Conservation (phyloP, 2,797 vertebrate species). For the Lycodopsis pacificus region DNA sequence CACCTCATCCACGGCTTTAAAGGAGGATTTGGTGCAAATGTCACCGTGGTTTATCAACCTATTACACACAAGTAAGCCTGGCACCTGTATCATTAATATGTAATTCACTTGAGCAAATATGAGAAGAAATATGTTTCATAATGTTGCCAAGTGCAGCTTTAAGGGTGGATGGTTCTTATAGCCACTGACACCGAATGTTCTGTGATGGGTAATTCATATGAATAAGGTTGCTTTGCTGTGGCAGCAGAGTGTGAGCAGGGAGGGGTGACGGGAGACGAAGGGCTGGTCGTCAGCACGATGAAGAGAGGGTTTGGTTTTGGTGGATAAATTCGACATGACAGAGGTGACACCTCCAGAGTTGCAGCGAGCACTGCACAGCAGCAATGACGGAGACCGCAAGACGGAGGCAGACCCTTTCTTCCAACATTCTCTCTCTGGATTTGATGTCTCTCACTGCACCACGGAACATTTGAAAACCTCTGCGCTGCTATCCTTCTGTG, state of each 20-base stretch:
- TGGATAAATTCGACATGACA: constrained; percentile 59
- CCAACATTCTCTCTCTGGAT: constrained; percentile 19
- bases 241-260: constrained; percentile 18
- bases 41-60: neutral
- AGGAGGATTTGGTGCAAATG: neutral
- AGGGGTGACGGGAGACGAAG: constrained; percentile 22
- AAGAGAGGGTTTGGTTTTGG: constrained; percentile 36
- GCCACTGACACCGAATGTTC: constrained; percentile 10
- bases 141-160: neutral
- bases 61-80: neutral
- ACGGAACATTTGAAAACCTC: constrained; percentile 7
- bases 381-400: constrained; percentile 5
- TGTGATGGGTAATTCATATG: constrained; percentile 18
- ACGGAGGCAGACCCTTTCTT: constrained; percentile 2
- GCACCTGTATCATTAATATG: neutral
- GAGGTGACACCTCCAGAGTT: constrained; percentile 53
- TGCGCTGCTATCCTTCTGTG: constrained; percentile 5
- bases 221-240: constrained; percentile 10
- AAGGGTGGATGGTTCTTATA: constrained; percentile 1
- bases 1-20: neutral
- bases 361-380: constrained; percentile 39
- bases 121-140: neutral
- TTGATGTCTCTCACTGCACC: constrained; percentile 5
- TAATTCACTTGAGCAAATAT: neutral
- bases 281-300: constrained; percentile 14